These are phyloP conservation scores for Gallinago stenura DNA, from an alignment of 2,797 vertebrate species.

Conservation along the genomic window DNA sequence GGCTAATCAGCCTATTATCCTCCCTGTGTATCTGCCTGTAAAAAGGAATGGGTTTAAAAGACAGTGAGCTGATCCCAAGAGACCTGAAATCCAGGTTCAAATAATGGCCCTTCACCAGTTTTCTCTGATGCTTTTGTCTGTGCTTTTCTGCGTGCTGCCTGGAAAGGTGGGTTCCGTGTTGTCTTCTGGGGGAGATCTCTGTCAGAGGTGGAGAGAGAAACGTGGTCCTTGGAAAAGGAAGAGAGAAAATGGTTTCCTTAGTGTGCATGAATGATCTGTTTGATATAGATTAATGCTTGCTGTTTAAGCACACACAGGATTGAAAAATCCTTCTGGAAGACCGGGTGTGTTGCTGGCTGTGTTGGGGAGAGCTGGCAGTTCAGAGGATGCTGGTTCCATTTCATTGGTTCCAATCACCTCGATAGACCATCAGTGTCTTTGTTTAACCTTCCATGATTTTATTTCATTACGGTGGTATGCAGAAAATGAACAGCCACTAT, in stretches of 20 bases:
- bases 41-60: neutral
- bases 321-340: neutral
- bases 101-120: neutral
- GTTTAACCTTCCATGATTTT: slow-evolving; percentile 8
- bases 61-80: neutral
- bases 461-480: neutral
- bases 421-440: slow-evolving; percentile 3
- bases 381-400: neutral
- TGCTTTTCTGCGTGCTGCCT: neutral
- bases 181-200: neutral
- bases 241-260: neutral
- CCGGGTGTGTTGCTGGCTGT: rapidly evolving
- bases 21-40: neutral
- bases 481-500: slow-evolving; percentile 4
- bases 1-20: neutral
- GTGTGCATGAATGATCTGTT: neutral
- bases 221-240: neutral
- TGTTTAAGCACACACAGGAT: neutral
- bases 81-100: neutral
- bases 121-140: neutral
- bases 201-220: neutral
- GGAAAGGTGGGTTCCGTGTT: neutral
- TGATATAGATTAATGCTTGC: neutral
- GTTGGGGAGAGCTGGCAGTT: neutral
- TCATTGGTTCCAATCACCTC: slow-evolving; percentile 36